Percentiles rank a stretch among this genome's conserved stretches.
Conservation (phyloP, 2,888 invertebrate genomes). For the Merodon equestris region DNA sequence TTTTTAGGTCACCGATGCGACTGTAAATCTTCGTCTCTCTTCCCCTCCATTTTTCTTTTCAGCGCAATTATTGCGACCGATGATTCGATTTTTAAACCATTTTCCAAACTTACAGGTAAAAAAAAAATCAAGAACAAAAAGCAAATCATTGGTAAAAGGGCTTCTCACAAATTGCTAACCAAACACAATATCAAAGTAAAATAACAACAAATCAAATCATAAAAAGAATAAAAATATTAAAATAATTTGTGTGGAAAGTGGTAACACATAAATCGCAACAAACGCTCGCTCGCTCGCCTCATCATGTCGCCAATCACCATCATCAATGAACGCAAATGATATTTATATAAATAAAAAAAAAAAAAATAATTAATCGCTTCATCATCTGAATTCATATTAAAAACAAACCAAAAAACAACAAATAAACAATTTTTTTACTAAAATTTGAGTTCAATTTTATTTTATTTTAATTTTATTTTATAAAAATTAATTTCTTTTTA, state of each 20-base stretch:
- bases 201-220: conserved; percentile 31
- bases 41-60: not conserved
- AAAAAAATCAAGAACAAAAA: conserved; percentile 24
- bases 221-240: conserved; percentile 20
- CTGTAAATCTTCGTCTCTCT: not conserved
- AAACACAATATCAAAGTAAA: conserved; percentile 35
- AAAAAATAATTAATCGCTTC: conserved; percentile 51
- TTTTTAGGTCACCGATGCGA: conserved; percentile 49
- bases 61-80: not conserved
- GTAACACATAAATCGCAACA: conserved; percentile 21
- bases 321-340: conserved; percentile 16
- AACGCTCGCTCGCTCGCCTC: conserved; percentile 52
- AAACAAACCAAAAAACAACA: conserved; percentile 39
- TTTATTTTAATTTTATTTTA: conserved; percentile 38
- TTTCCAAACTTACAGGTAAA: conserved; percentile 1
- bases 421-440: conserved; percentile 66
- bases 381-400: conserved; percentile 61
- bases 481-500: not conserved
- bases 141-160: conserved; percentile 66
- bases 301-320: conserved; percentile 58
- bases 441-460: conserved; percentile 60
- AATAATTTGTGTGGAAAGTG: conserved; percentile 44
- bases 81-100: not conserved
- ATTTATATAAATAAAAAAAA: conserved; percentile 22
- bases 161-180: conserved; percentile 61